Evolutionary conservation across 2,113 vertebrate genomes (phyloP), one percentile per base, ranked within the genome.

Genomic region (Neofelis nebulosa): DNA sequence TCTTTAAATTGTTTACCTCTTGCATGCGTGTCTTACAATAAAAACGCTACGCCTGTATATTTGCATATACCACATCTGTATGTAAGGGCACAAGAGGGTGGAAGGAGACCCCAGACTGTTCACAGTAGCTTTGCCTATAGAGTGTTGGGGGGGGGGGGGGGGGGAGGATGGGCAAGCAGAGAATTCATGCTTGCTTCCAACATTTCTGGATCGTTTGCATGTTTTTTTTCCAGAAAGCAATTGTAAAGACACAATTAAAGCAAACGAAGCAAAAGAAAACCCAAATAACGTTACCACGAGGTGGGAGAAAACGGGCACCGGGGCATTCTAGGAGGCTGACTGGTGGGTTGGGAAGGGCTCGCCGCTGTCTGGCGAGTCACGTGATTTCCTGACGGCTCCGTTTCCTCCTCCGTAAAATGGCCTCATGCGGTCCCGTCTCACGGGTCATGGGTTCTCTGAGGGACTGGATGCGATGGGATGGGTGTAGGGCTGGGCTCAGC

Each of bases 211-310:
- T 73, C 9, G 5, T 36, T 48, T 63, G 76, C 88, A 52, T 79
- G 85, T 82, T 95, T 93, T 38, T 38, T 45, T 89, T 92, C 65
- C 80, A 14, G 68, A 61, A 73, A 33, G 38, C 92, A 52, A 92
- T 84, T 94, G 84, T 87, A 87, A 95, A 92, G 91, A 68, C 57
- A 41, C 71, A 69, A 66, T 85, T 88, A 79, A 84, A 96, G 69
- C 90, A 68, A 80, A 19, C 7, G n/a, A 83, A 91, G 85, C 94
- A 83, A 96, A 88, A 68, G 52, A 73, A 94, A 73, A 83, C 71
- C 38, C n/a, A 90, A 68, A 82, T 45, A 27, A 45, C 38, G 21
- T 71, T 89, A 38, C 69, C 48, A 36, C 1, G 1, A 27, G 38
- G 25, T 7, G 80, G 29, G 36, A 25, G 45, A 45, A 45, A 31